Evolutionary conservation across 2,888 invertebrate species (phyloP).

Genomic region (Nomada goodeniana): DNA sequence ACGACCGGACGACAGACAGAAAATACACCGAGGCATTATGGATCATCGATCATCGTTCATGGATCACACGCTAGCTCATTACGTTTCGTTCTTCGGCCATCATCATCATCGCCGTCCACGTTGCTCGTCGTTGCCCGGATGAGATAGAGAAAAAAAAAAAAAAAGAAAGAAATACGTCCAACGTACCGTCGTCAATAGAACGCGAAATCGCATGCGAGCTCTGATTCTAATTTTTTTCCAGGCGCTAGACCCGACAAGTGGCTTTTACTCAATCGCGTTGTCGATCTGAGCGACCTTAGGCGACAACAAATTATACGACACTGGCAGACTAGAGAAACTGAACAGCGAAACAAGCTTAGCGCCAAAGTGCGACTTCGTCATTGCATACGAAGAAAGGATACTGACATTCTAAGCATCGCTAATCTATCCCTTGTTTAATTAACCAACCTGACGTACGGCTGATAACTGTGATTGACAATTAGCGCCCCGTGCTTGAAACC

Average conservation of each 20-base stretch:
- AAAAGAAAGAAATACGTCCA: not conserved
- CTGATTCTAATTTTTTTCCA: conserved; percentile 77
- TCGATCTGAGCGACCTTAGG: conserved; percentile 81
- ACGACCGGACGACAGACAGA: conserved; percentile 46
- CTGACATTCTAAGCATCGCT: conserved; percentile 34
- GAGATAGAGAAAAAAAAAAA: not conserved
- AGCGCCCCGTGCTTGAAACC: not conserved
- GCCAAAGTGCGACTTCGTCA: conserved; percentile 60
- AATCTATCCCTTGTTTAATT: conserved; percentile 29
- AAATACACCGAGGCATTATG: conserved; percentile 34
- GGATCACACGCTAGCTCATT: conserved; percentile 40
- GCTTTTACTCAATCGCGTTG: conserved; percentile 78
- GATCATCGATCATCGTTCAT: conserved; percentile 53
- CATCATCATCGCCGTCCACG: conserved; percentile 26
- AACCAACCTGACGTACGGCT: too few species aligned
- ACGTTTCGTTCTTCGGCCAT: conserved; percentile 37
- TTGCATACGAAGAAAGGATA: conserved; percentile 65
- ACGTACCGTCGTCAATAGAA: not conserved
- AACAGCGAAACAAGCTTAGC: conserved; percentile 72
- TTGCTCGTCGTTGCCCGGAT: conserved; percentile 35
- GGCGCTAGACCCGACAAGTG: conserved; percentile 80
- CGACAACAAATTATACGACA: conserved; percentile 81
- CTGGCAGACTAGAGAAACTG: conserved; percentile 80
- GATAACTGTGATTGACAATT: not conserved
- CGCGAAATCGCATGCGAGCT: conserved; percentile 45